Percentiles rank a stretch among this genome's conserved stretches.
These are phyloP conservation scores for Neotoma lepida DNA, from an alignment of 2,113 vertebrate genomes.

Conservation along the genomic window DNA sequence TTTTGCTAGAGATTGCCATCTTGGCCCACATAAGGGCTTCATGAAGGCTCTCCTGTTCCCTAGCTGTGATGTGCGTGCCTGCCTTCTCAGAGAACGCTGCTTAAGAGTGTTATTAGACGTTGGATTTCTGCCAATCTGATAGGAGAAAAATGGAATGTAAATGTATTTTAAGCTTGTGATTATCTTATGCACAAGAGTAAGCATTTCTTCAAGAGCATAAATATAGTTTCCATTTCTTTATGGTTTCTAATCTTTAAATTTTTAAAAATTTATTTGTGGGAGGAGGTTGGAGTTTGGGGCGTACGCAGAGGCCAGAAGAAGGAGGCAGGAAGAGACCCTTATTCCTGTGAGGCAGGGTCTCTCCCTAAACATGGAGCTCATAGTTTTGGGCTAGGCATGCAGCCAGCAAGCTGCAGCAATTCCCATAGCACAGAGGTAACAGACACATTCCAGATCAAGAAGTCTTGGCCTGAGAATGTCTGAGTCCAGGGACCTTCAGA, in stretches of 20 bases:
- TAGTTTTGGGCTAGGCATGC: neutral
- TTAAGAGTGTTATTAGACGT: neutral
- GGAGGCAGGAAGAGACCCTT: neutral
- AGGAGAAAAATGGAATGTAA: constrained; percentile 40
- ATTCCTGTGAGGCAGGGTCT: neutral
- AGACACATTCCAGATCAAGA: neutral
- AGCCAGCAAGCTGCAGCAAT: neutral
- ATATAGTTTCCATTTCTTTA: neutral
- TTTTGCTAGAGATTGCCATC: neutral
- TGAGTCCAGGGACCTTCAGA: neutral
- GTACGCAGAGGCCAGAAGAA: neutral
- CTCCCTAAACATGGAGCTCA: neutral
- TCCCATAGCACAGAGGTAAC: neutral
- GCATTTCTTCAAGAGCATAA: constrained; percentile 50
- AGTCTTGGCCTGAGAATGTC: neutral
- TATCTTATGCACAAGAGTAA: neutral
- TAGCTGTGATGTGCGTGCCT: neutral
- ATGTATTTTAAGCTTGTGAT: constrained; percentile 36
- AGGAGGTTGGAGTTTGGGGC: neutral
- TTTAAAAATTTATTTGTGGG: neutral
- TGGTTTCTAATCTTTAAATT: constrained; percentile 26
- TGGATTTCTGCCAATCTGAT: constrained; percentile 43
- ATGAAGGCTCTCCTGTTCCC: neutral
- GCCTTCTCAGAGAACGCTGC: neutral
- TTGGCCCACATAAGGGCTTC: neutral